Conservation (phyloP, 2,113 vertebrate species). For the Nothoprocta pentlandii region DNA sequence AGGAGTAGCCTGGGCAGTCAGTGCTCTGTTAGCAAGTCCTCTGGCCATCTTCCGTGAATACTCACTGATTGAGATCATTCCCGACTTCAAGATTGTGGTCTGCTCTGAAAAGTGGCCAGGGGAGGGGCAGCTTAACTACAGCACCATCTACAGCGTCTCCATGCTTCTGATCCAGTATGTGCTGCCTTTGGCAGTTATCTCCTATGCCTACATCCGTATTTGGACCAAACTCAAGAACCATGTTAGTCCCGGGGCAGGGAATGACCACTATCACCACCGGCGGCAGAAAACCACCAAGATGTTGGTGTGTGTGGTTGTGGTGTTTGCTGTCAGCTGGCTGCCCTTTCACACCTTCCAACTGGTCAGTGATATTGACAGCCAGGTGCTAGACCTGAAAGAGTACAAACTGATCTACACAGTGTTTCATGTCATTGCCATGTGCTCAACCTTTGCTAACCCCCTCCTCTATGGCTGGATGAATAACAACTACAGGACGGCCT, state of each 20-base stretch:
- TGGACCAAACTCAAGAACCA: slow-evolving; percentile 91
- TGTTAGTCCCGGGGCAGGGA: slow-evolving; percentile 74
- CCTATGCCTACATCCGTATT: slow-evolving; percentile 88
- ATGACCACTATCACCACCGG: slow-evolving; percentile 84
- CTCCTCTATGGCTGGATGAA: slow-evolving; percentile 98
- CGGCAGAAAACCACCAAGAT: slow-evolving; percentile 93
- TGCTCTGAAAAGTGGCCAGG: slow-evolving; percentile 92
- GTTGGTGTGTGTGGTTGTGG: slow-evolving; percentile 91
- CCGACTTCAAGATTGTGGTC: slow-evolving; percentile 85
- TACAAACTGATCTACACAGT: slow-evolving; percentile 93
- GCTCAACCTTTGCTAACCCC: slow-evolving; percentile 93
- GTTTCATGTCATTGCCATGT: slow-evolving; percentile 94
- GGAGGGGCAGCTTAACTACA: slow-evolving; percentile 81
- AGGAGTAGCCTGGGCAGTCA: slow-evolving; percentile 87
- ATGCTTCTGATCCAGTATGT: slow-evolving; percentile 90
- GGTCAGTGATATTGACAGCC: slow-evolving; percentile 90
- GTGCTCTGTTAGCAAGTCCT: slow-evolving; percentile 90
- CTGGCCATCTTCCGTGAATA: slow-evolving; percentile 95
- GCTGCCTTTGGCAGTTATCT: slow-evolving; percentile 89
- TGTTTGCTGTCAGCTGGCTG: slow-evolving; percentile 94
- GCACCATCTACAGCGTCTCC: slow-evolving; percentile 89
- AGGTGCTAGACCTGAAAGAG: slow-evolving; percentile 86
- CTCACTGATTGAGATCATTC: slow-evolving; percentile 83
- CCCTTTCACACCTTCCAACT: slow-evolving; percentile 93
- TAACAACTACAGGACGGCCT: slow-evolving; percentile 91